These are phyloP conservation scores for Brachypodius melanocephalos DNA, from an alignment of 2,113 vertebrate genomes.

Conservation along the genomic window DNA sequence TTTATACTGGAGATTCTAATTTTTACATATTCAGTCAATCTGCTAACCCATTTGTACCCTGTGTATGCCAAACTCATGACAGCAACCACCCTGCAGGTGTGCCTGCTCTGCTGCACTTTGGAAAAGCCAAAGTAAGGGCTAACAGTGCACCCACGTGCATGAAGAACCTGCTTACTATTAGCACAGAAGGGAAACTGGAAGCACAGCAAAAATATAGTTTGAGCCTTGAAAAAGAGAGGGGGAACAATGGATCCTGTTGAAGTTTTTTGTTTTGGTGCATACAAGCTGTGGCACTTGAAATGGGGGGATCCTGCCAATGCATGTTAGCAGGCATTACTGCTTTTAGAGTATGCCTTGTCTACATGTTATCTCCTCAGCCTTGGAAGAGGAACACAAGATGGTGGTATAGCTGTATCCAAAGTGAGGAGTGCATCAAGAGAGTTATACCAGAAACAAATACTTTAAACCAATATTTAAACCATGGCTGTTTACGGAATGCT, in stretches of 20 bases:
- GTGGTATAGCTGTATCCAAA: background rate
- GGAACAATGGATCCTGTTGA: background rate
- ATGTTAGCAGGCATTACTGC: background rate
- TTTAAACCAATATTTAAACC: background rate
- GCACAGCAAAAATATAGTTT: background rate
- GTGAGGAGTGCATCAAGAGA: background rate
- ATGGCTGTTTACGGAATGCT: background rate
- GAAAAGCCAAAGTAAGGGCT: background rate
- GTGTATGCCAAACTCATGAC: background rate
- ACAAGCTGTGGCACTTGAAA: background rate
- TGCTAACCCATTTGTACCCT: background rate
- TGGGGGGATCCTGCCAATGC: background rate
- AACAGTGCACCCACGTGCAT: rapidly evolving
- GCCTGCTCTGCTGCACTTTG: background rate
- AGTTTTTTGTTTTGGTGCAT: background rate
- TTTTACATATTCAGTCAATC: background rate
- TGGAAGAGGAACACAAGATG: background rate
- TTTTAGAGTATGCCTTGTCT: background rate
- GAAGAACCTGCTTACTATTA: background rate
- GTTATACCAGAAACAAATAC: background rate
- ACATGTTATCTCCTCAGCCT: background rate
- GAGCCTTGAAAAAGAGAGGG: background rate
- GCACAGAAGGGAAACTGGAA: background rate
- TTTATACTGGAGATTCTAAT: background rate
- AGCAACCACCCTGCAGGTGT: background rate